Base-by-base conservation (phyloP, 2,113 vertebrate genomes). In the Trematocara zebra region DNA sequence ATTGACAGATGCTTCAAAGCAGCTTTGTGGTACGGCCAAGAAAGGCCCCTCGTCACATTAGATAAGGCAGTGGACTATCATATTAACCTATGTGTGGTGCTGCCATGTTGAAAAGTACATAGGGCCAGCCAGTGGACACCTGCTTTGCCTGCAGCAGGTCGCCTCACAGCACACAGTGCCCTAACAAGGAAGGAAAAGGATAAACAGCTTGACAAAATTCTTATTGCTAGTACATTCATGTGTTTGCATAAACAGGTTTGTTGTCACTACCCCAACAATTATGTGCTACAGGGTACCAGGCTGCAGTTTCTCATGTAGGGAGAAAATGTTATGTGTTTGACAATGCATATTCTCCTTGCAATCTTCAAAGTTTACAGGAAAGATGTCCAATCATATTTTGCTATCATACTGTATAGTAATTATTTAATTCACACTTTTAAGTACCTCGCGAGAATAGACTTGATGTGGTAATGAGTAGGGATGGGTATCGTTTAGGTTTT, bases 1-100 rank as follows among this genome's bases (percentile, higher is more conserved):
- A 94, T 90, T 96, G 94, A 96, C 95, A 94, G 96, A 95, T 94
- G 93, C 93, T 96, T 96, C 94, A 96, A 96, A 96, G 95, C 88
- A 80, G 93, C 96, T 96, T 96, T 95, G 95, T 95, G 93, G 88
- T 92, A 90, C 54, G 72, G 95, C 95, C 95, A 96, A 95, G 93
- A 95, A 93, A 95, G 92, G 40, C 91, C 90, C 90, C 94, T 93
- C 94, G 92, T 95, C 94, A 93, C 92, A 93, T 95, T 93, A 93
- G 95, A 96, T 95, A 95, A 96, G 93, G 94, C 92, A 85, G 85
- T 87, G 67, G 90, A 88, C 92, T 86, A 95, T 95, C 89, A 91
- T 91, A 94, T 94, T 94, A 95, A 94, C 94, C 94, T 93, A 89
- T 51, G 56, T 87, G 91, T 80, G 81, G 83, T 7, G 69, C 78